These are phyloP conservation scores for Forpus xanthops DNA, from an alignment of 2,797 vertebrate species.

Conservation along the genomic window DNA sequence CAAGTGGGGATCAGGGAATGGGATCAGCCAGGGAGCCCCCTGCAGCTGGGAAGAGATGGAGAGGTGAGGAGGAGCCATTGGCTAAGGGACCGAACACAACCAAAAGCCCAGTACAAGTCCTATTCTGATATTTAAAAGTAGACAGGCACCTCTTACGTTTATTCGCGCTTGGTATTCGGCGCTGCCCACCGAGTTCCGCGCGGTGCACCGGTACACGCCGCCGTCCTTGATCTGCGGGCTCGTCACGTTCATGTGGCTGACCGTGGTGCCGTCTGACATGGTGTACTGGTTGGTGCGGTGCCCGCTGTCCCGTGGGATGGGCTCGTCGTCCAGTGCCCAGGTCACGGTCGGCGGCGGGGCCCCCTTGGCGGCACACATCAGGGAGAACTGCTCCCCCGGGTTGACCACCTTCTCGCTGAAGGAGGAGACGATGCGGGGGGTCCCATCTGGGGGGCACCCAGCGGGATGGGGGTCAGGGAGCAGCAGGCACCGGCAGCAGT, in stretches of 20 bases:
- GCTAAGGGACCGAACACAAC: slow-evolving; percentile 3
- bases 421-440: slow-evolving; percentile 94
- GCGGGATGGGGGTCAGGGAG: slow-evolving; percentile 13
- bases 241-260: slow-evolving; percentile 96
- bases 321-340: slow-evolving; percentile 96
- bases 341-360: slow-evolving; percentile 94
- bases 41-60: slow-evolving; percentile 28
- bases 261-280: slow-evolving; percentile 92
- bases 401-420: slow-evolving; percentile 99
- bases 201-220: slow-evolving; percentile 97
- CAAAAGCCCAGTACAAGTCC: slow-evolving; percentile 71
- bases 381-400: slow-evolving; percentile 95
- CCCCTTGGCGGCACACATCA: slow-evolving; percentile 95
- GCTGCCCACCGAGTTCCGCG: slow-evolving; percentile 98
- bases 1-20: background rate
- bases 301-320: slow-evolving; percentile 88
- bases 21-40: slow-evolving; percentile 63
- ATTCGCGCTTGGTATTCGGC: slow-evolving; percentile 99
- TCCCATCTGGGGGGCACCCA: slow-evolving; percentile 85
- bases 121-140: slow-evolving; percentile 99
- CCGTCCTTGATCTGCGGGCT: slow-evolving; percentile 92
- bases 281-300: slow-evolving; percentile 98
- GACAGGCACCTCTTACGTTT: slow-evolving; percentile 99
- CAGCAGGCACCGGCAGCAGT: background rate
- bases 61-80: background rate